phyloP scores from a whole-genome alignment of 2,113 vertebrate species.

The Pluvianellus socialis region DNA sequence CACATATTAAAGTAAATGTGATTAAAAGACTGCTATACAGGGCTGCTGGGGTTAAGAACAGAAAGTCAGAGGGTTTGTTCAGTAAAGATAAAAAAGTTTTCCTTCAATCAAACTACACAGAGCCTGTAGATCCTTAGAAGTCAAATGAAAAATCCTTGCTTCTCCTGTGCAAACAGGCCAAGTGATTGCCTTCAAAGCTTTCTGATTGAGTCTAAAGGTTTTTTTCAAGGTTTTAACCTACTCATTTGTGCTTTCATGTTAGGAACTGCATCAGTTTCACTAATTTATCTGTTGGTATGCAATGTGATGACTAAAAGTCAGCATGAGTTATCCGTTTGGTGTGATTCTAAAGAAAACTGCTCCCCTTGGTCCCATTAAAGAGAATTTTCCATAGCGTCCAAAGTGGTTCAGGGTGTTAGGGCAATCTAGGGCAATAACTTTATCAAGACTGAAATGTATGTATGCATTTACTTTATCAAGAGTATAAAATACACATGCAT shows the following conservation, averaged over 20 bases:
- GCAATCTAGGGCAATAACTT: background rate
- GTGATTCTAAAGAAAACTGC: background rate
- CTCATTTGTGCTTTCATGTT: background rate
- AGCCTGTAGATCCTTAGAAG: background rate
- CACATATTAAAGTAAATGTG: constrained; percentile 1
- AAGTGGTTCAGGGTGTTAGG: background rate
- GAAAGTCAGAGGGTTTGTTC: constrained; percentile 23
- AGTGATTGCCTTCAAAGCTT: constrained; percentile 28
- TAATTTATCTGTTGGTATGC: background rate
- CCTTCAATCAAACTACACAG: background rate
- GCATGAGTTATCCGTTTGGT: background rate
- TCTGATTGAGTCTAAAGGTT: background rate
- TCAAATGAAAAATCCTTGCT: constrained; percentile 16
- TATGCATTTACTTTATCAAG: background rate
- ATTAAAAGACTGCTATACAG: background rate
- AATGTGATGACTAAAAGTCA: background rate
- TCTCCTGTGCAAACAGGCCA: background rate
- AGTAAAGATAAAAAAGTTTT: constrained; percentile 34
- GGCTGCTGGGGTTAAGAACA: background rate
- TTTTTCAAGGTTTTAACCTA: background rate
- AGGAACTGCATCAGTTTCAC: background rate
- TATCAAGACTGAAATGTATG: background rate
- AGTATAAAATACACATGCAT: background rate
- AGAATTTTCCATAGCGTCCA: background rate
- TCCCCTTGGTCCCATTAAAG: background rate